Evolutionary conservation across 2,113 vertebrate genomes (phyloP).

Genomic region (Gadus chalcogrammus): DNA sequence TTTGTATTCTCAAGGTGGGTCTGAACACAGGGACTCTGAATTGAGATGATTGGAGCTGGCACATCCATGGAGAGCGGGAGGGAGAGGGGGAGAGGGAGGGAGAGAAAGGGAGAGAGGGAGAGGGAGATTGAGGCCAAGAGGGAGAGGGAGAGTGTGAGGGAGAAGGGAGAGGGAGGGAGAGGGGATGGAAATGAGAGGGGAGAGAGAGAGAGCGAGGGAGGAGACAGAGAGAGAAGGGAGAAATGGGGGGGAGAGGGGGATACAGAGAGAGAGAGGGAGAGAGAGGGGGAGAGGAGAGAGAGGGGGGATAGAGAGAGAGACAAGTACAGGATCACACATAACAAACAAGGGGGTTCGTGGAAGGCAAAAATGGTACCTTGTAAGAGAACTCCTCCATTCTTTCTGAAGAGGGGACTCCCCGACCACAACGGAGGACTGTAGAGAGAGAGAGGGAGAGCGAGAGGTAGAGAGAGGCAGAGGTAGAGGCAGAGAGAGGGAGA

Average conservation of each 20-base stretch:
- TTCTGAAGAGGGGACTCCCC: conserved; percentile 96
- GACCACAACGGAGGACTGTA: conserved; percentile 95
- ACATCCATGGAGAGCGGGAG: conserved; percentile 40
- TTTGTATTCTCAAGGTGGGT: conserved; percentile 66
- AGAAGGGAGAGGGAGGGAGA: too few relatives aligned
- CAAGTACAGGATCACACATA: conserved; percentile 16
- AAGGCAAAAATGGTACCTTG: conserved; percentile 80
- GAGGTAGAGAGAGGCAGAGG: conserved; percentile 4
- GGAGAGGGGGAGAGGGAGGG: not conserved
- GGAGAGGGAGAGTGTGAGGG: too few relatives aligned
- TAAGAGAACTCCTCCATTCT: conserved; percentile 91
- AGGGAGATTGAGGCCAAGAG: too few relatives aligned
- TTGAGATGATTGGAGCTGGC: conserved; percentile 65
- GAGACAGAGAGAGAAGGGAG: not conserved
- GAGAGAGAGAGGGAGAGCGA: conserved; percentile 63
- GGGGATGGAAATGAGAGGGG: not conserved
- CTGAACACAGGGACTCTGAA: conserved; percentile 59
- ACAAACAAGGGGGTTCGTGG: conserved; percentile 11
- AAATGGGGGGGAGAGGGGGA: not conserved
- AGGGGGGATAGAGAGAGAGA: not conserved
- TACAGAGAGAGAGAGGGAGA: not conserved
- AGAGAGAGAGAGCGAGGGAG: not conserved
- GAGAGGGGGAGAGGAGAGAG: not conserved
- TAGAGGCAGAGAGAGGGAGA: conserved; percentile 14
- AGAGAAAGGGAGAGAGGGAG: not conserved